Conservation (phyloP, 2,113 vertebrate genomes). For the Petrocephalus microphthalmus region DNA sequence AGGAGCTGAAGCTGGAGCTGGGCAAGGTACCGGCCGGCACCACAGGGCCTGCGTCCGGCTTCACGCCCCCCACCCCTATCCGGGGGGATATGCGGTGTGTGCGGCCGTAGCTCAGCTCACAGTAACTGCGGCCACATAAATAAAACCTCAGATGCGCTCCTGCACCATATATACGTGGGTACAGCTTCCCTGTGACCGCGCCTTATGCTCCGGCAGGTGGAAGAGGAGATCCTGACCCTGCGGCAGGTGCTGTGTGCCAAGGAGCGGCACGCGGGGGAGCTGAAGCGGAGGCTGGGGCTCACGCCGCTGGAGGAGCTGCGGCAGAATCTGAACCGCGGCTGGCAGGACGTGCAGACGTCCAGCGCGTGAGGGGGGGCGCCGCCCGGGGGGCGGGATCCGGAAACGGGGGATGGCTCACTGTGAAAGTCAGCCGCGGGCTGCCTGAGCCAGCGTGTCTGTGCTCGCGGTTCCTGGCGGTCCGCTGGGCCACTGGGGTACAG, state of each 20-base stretch:
- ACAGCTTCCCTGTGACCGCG: not conserved
- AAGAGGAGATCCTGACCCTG: slow-evolving; percentile 88
- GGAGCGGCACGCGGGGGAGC: slow-evolving; percentile 79
- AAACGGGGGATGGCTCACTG: not conserved
- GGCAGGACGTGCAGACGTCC: slow-evolving; percentile 88
- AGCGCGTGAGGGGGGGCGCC: slow-evolving; percentile 65
- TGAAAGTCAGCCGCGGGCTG: not conserved
- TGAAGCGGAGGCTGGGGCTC: slow-evolving; percentile 82
- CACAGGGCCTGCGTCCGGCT: too few species aligned
- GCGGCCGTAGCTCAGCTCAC: not conserved
- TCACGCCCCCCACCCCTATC: not conserved
- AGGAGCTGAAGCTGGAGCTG: slow-evolving; percentile 73
- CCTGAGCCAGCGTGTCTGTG: not conserved
- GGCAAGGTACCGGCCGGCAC: slow-evolving; percentile 62
- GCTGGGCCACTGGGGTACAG: not conserved
- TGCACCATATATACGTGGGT: not conserved
- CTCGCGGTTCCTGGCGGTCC: not conserved
- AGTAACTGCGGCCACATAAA: not conserved
- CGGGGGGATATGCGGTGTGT: not conserved
- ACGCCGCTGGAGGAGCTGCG: slow-evolving; percentile 75
- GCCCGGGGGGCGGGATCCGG: too few species aligned
- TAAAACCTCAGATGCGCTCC: not conserved
- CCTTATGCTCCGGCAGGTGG: slow-evolving; percentile 63
- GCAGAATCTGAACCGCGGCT: slow-evolving; percentile 80
- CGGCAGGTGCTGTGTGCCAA: slow-evolving; percentile 87